phyloP scores from a whole-genome alignment of 2,888 invertebrate genomes.

The Sinhomidia bicolor region DNA sequence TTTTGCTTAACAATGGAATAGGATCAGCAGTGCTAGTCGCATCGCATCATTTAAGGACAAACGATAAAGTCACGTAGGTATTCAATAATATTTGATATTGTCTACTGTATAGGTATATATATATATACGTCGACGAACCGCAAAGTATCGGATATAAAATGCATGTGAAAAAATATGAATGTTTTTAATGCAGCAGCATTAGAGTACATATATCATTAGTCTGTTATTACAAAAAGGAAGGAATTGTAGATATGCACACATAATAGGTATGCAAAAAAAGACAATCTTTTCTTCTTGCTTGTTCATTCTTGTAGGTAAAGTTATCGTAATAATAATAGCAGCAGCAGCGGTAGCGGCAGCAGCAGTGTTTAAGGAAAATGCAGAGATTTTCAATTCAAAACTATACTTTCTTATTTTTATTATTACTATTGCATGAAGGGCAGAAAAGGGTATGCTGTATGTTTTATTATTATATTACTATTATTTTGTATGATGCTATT shows the following conservation, averaged over 20 bases:
- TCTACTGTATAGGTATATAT: too few species aligned
- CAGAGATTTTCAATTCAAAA: slow-evolving; percentile 48
- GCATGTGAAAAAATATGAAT: neutral
- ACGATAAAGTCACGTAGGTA: neutral
- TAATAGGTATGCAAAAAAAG: neutral
- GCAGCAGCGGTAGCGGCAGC: too few species aligned
- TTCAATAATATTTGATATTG: too few species aligned
- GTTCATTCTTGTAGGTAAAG: too few species aligned
- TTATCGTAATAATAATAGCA: neutral
- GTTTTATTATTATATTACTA: too few species aligned
- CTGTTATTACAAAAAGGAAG: slow-evolving; percentile 12
- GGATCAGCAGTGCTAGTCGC: neutral
- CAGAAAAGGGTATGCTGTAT: slow-evolving; percentile 18
- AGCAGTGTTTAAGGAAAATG: slow-evolving; percentile 31
- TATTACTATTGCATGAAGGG: slow-evolving; percentile 1
- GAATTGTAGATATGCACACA: neutral
- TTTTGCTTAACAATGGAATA: neutral
- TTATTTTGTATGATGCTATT: too few species aligned
- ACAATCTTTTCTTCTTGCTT: too few species aligned
- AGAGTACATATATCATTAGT: too few species aligned
- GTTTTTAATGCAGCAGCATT: neutral
- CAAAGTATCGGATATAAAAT: neutral
- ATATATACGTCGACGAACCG: neutral
- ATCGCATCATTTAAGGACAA: neutral
- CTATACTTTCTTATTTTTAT: slow-evolving; percentile 43